Evolutionary conservation across 37 sponge, comb jelly and placozoan genomes (phyloP).

Genomic region (Spongilla lacustris): DNA sequence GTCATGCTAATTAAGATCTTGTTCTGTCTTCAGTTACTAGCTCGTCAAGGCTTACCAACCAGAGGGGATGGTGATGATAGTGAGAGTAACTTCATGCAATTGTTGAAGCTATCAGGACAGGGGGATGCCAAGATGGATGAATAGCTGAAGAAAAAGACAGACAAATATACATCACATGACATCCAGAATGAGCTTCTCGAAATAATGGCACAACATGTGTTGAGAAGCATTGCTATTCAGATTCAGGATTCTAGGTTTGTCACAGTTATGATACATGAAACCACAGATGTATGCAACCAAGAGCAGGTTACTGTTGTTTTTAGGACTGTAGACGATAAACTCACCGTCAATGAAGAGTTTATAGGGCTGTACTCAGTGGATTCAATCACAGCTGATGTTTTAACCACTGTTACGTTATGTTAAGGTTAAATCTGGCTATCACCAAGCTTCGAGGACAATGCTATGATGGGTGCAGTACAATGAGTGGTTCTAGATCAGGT

Average conservation of each 20-base stretch:
- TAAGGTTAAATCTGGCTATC: constrained; percentile 38
- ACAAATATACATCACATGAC: constrained; percentile 40
- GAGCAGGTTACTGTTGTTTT: constrained; percentile 40
- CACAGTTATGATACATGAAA: constrained; percentile 56
- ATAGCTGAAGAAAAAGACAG: constrained; percentile 17
- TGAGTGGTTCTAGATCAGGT: constrained; percentile 55
- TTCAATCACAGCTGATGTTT: constrained; percentile 9
- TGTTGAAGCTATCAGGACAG: constrained; percentile 12
- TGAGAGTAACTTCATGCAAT: constrained; percentile 46
- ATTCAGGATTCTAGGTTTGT: constrained; percentile 12
- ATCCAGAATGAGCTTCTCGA: constrained; percentile 45
- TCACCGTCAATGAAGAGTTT: constrained; percentile 55
- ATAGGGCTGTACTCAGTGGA: constrained; percentile 30
- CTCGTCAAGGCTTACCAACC: constrained; percentile 54
- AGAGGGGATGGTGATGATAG: constrained; percentile 56
- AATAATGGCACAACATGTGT: constrained; percentile 29
- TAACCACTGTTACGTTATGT: constrained; percentile 17
- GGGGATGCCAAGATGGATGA: neutral
- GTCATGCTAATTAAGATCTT: constrained; percentile 34
- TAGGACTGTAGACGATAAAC: constrained; percentile 10
- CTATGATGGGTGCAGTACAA: constrained; percentile 61
- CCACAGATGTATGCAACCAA: constrained; percentile 36
- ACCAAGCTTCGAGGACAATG: constrained; percentile 48
- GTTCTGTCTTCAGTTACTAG: constrained; percentile 30
- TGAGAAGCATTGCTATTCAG: constrained; percentile 19